phyloP scores from a whole-genome alignment of 1,140 invertebrate species.

The Asobara japonica region DNA sequence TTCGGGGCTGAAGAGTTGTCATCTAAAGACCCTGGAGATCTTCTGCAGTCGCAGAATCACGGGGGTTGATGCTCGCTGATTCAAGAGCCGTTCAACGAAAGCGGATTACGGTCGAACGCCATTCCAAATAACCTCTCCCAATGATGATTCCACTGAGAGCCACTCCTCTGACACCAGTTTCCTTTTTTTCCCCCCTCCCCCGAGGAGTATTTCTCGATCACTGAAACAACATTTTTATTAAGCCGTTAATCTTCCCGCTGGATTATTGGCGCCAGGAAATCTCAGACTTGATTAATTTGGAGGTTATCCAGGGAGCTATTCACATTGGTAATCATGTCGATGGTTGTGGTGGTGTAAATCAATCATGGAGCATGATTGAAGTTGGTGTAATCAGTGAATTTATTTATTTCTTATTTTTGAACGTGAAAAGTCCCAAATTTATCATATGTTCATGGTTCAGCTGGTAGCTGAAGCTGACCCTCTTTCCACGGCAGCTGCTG shows the following conservation, averaged over 20 bases:
- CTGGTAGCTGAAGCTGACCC: too few relatives aligned
- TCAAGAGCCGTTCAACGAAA: slow-evolving; percentile 3
- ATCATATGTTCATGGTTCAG: too few relatives aligned
- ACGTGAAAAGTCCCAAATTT: too few relatives aligned
- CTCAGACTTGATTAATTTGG: too few relatives aligned
- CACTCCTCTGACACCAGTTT: background rate
- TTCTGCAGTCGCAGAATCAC: background rate
- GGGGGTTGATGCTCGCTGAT: background rate
- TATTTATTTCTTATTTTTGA: too few relatives aligned
- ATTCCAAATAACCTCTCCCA: background rate
- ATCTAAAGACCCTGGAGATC: background rate
- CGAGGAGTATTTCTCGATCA: background rate
- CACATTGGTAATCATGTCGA: too few relatives aligned
- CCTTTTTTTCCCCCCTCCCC: background rate
- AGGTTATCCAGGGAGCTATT: too few relatives aligned
- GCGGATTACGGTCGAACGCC: slow-evolving; percentile 2
- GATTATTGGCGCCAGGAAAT: too few relatives aligned
- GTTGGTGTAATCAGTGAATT: too few relatives aligned
- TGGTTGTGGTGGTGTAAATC: too few relatives aligned
- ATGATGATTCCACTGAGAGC: slow-evolving; percentile 3
- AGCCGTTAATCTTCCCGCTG: background rate
- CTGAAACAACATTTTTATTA: background rate
- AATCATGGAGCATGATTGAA: too few relatives aligned
- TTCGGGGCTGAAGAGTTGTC: background rate
- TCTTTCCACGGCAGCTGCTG: too few relatives aligned